phyloP scores from a whole-genome alignment of 2,113 vertebrate genomes.

The Glaucomys volans region DNA sequence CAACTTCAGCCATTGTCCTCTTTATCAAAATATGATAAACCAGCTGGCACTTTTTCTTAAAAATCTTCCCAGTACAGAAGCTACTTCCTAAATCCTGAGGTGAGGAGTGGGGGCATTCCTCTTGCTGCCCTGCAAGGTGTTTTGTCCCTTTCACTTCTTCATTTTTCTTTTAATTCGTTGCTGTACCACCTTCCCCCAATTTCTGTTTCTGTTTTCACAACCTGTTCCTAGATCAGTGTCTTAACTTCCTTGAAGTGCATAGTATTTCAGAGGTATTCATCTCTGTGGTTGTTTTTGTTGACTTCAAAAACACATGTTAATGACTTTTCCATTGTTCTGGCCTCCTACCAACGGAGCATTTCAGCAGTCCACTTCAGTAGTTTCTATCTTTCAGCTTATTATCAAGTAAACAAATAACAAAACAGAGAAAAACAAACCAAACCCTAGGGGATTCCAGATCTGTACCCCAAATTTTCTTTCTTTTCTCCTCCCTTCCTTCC shows the following conservation, averaged over 20 bases:
- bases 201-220: not conserved
- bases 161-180: not conserved
- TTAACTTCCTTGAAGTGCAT: not conserved
- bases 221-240: not conserved
- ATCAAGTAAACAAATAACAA: not conserved
- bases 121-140: not conserved
- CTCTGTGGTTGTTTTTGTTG: not conserved
- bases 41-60: not conserved
- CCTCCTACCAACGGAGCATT: not conserved
- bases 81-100: not conserved
- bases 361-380: not conserved
- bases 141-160: not conserved
- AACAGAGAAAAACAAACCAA: not conserved
- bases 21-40: not conserved
- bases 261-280: not conserved
- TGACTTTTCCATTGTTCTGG: not conserved
- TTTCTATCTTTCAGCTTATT: not conserved
- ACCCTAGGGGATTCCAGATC: not conserved
- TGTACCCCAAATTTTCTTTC: not conserved
- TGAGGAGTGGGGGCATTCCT: accelerated
- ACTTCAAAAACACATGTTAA: not conserved
- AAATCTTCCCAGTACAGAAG: not conserved
- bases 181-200: not conserved
- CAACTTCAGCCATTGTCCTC: not conserved
- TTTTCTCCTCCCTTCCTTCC: not conserved